phyloP scores from a whole-genome alignment of 2,888 invertebrate genomes.

The Diploptera punctata region DNA sequence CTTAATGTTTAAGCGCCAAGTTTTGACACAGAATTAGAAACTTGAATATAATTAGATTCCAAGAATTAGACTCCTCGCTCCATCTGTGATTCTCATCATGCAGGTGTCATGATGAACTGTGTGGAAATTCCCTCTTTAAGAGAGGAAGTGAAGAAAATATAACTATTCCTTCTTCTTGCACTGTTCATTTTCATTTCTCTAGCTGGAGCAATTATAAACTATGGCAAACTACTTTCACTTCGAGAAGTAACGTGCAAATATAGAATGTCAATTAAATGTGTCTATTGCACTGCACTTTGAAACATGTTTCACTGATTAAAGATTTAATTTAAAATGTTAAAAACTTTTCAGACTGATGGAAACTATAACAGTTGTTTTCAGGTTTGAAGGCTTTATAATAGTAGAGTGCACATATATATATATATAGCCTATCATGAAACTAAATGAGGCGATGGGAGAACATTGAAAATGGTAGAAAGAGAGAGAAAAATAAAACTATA shows the following conservation, averaged over 20 bases:
- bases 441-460: not conserved
- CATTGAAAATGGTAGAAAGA: not conserved
- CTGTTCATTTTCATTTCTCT: not conserved
- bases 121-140: too few relatives aligned
- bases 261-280: constrained; percentile 36
- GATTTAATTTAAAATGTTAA: constrained; percentile 39
- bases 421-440: too few relatives aligned
- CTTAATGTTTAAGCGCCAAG: too few relatives aligned
- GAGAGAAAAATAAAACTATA: not conserved
- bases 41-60: too few relatives aligned
- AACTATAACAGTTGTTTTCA: constrained; percentile 10
- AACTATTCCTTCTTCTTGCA: too few relatives aligned
- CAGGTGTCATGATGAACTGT: too few relatives aligned
- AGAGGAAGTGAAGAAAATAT: too few relatives aligned
- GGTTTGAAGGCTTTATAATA: not conserved
- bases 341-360: constrained; percentile 34
- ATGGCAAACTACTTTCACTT: constrained; percentile 10
- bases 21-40: too few relatives aligned
- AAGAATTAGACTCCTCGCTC: too few relatives aligned
- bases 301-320: constrained; percentile 29
- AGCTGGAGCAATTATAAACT: constrained; percentile 5
- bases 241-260: constrained; percentile 30
- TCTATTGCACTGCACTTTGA: constrained; percentile 29
- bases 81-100: too few relatives aligned
- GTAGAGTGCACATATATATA: not conserved